Evolutionary conservation across 2,797 vertebrate species (phyloP).

Genomic region (Mormyrus proboscirostris): DNA sequence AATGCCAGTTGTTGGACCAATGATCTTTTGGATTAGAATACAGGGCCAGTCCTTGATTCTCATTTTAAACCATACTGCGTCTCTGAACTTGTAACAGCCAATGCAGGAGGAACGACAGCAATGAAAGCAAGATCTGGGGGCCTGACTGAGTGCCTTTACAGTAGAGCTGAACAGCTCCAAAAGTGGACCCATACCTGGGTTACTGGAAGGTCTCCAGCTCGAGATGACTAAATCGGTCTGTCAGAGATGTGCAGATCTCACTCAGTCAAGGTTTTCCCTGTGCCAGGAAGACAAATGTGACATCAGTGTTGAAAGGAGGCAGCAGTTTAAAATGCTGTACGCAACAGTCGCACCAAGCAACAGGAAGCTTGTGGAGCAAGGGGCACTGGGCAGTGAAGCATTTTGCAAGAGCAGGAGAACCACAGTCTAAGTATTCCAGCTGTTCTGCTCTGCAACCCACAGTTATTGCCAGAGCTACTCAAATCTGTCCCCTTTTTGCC

Average conservation of each 20-base stretch:
- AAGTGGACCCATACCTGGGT: neutral
- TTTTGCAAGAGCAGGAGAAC: slow-evolving; percentile 50
- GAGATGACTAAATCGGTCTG: neutral
- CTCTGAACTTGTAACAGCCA: neutral
- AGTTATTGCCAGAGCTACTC: neutral
- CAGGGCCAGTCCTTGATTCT: neutral
- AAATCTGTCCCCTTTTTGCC: neutral
- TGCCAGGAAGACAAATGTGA: neutral
- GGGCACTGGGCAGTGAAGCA: slow-evolving; percentile 28
- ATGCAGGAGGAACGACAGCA: neutral
- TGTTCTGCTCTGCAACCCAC: slow-evolving; percentile 18
- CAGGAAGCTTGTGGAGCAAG: slow-evolving; percentile 25
- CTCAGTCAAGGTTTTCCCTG: neutral
- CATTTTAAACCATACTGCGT: neutral
- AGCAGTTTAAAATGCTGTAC: slow-evolving; percentile 8
- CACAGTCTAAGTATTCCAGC: slow-evolving; percentile 41
- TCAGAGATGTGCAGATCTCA: neutral
- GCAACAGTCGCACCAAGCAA: neutral
- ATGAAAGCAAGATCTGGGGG: neutral
- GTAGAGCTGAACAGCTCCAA: neutral
- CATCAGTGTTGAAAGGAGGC: slow-evolving; percentile 16
- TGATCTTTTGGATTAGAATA: neutral
- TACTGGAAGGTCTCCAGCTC: neutral
- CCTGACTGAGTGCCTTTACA: neutral
- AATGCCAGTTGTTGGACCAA: neutral